These are phyloP conservation scores for Falco cherrug DNA, from an alignment of 2,797 vertebrate genomes.

Conservation along the genomic window DNA sequence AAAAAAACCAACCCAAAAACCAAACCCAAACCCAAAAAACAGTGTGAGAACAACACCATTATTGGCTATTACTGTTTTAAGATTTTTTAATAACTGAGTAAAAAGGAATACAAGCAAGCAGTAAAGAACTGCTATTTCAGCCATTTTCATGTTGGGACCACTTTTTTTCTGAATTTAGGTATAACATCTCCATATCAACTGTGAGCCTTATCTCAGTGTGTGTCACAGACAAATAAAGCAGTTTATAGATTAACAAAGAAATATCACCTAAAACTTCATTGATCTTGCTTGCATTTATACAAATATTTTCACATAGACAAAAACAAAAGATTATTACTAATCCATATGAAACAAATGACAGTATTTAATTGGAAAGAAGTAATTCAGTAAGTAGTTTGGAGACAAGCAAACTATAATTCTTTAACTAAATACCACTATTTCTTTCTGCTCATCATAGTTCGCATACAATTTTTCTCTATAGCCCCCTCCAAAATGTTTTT, in stretches of 20 bases:
- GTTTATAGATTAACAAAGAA: background rate
- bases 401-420: background rate
- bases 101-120: background rate
- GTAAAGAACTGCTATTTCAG: background rate
- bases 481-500: background rate
- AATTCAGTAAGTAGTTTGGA: background rate
- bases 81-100: background rate
- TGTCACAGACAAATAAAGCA: background rate
- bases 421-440: background rate
- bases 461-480: background rate
- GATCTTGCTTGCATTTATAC: background rate
- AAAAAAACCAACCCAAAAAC: too few species aligned
- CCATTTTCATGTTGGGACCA: background rate
- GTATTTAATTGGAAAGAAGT: background rate
- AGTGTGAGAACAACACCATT: background rate
- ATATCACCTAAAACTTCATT: background rate
- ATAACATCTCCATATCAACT: background rate
- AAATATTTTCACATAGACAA: background rate
- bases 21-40: too few species aligned
- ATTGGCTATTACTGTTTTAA: background rate
- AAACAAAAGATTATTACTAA: background rate
- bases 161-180: background rate
- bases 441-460: background rate
- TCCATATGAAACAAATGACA: background rate
- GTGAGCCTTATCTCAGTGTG: background rate